phyloP scores from a whole-genome alignment of 2,113 vertebrate genomes.

The Macroglossus sobrinus region DNA sequence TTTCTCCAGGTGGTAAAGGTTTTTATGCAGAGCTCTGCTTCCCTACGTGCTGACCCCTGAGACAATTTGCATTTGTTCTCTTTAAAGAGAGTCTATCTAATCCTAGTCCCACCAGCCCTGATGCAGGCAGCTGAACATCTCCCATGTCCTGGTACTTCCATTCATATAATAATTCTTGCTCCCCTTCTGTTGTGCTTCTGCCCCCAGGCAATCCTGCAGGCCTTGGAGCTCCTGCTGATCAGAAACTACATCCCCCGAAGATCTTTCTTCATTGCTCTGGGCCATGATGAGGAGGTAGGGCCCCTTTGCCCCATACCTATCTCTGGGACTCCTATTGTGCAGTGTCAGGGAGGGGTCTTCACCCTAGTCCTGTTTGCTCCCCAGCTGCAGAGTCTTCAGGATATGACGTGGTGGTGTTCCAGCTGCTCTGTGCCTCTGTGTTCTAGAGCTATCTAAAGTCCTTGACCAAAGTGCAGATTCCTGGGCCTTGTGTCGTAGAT shows the following conservation, averaged over 20 bases:
- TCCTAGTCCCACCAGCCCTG: neutral
- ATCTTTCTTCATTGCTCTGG: slow-evolving; percentile 92
- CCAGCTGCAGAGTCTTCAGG: neutral
- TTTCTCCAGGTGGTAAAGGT: neutral
- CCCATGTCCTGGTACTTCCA: too few species aligned
- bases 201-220: slow-evolving; percentile 91
- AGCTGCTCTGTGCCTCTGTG: neutral
- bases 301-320: neutral
- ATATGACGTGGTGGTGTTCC: neutral
- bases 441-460: neutral
- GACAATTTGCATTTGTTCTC: neutral
- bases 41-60: neutral
- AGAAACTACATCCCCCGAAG: slow-evolving; percentile 88
- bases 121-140: neutral
- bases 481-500: neutral
- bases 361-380: neutral
- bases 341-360: neutral
- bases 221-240: slow-evolving; percentile 90
- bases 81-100: neutral
- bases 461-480: neutral
- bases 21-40: neutral
- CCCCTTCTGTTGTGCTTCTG: neutral
- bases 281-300: slow-evolving; percentile 95
- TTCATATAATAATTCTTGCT: neutral
- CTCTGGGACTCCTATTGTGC: neutral